phyloP scores from a whole-genome alignment of 2,113 vertebrate species.

The Dicaeum eximium region DNA sequence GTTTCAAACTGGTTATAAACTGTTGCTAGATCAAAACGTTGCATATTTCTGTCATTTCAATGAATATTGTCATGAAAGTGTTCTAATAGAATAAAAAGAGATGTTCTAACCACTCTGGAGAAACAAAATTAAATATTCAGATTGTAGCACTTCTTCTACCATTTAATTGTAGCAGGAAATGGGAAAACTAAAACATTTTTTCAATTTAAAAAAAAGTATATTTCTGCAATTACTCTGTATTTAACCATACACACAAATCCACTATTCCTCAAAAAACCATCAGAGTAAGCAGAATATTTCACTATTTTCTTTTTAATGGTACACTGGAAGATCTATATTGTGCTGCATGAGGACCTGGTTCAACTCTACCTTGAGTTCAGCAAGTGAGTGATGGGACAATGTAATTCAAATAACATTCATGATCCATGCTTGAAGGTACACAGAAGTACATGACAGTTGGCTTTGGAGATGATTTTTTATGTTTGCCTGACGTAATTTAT shows the following conservation, averaged over 20 bases:
- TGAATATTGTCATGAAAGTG: not conserved
- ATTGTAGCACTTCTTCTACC: not conserved
- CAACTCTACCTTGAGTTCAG: not conserved
- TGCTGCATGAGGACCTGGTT: not conserved
- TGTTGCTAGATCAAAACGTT: not conserved
- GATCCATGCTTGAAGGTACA: not conserved
- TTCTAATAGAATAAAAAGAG: not conserved
- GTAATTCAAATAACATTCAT: not conserved
- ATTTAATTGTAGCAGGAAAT: not conserved
- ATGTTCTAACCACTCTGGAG: not conserved
- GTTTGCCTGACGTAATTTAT: not conserved
- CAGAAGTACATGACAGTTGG: not conserved
- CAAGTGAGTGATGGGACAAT: not conserved
- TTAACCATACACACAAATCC: not conserved
- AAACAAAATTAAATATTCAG: not conserved
- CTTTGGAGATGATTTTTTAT: not conserved
- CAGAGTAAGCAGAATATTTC: not conserved
- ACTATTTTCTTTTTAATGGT: not conserved
- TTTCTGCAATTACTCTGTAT: not conserved
- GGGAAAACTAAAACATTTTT: not conserved
- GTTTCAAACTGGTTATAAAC: not conserved
- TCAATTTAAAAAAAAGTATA: not conserved
- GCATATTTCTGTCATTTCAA: not conserved
- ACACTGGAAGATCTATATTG: not conserved
- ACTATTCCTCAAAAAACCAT: not conserved